phyloP scores from a whole-genome alignment of 2,888 invertebrate genomes.

The Drosophila macrospina region DNA sequence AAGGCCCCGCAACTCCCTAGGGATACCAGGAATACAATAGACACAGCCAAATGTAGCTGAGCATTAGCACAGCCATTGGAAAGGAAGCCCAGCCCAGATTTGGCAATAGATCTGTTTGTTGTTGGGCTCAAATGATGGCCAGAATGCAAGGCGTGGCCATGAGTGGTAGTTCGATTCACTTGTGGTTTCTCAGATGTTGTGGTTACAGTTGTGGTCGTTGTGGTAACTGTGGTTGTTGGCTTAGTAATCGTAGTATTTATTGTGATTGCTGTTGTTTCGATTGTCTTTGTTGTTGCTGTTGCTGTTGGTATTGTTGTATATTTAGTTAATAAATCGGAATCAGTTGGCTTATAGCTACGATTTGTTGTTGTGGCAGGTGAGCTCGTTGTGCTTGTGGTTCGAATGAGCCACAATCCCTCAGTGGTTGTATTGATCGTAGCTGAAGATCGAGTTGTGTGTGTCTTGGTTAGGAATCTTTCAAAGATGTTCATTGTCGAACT shows the following conservation, averaged over 20 bases:
- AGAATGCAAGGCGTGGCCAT: not conserved
- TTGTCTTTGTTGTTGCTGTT: not conserved
- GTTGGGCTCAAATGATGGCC: constrained; percentile 2
- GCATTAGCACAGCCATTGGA: not conserved
- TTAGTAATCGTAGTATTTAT: not conserved
- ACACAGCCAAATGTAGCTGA: not conserved
- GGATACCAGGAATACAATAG: not conserved
- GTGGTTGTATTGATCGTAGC: constrained; percentile 3
- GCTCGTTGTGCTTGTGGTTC: not conserved
- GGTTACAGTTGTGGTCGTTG: not conserved
- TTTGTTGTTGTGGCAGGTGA: not conserved
- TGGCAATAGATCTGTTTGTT: not conserved
- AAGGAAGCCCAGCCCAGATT: not conserved
- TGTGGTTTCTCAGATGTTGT: not conserved
- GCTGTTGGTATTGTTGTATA: not conserved
- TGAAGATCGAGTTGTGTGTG: not conserved
- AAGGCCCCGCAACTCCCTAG: not conserved
- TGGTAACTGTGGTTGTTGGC: not conserved
- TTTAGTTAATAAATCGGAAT: constrained; percentile 3
- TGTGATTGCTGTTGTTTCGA: not conserved
- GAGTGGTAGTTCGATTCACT: not conserved
- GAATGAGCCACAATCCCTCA: not conserved
- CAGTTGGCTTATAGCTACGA: not conserved
- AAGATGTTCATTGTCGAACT: constrained; percentile 24
- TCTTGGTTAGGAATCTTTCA: constrained; percentile 12